Conservation (phyloP, 2,113 vertebrate species). For the Otus sunia region DNA sequence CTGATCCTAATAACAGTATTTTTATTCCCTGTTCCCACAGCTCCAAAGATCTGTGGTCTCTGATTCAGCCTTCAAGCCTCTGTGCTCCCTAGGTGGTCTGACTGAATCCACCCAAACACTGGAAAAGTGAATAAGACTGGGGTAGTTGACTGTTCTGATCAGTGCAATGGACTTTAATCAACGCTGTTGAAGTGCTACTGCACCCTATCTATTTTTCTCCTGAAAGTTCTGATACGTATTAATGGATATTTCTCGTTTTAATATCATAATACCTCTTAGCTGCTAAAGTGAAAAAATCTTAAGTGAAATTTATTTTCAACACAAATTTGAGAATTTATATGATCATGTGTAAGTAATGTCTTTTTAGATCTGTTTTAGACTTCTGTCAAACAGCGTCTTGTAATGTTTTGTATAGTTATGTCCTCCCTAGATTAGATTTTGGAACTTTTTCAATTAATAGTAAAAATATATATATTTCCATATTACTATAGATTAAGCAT, state of each 20-base stretch:
- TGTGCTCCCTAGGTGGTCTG: background rate
- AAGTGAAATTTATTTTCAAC: background rate
- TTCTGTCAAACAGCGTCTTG: background rate
- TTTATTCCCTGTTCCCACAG: background rate
- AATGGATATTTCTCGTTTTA: background rate
- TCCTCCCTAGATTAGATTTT: background rate
- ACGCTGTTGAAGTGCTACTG: background rate
- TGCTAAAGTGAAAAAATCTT: background rate
- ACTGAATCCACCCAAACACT: background rate
- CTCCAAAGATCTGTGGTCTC: background rate
- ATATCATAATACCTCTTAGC: background rate
- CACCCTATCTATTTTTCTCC: background rate
- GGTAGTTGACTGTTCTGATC: background rate
- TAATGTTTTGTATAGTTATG: background rate
- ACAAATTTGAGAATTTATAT: background rate
- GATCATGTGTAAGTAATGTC: rapidly evolving
- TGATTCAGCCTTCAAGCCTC: background rate
- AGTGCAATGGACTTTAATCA: background rate
- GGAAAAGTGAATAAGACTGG: background rate
- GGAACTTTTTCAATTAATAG: background rate
- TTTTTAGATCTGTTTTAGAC: background rate
- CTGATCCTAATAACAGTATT: background rate
- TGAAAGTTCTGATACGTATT: background rate
- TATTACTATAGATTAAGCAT: background rate
- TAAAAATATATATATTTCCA: background rate